Evolutionary conservation across 2,797 vertebrate genomes (phyloP).

Genomic region (Buceros bicornis): DNA sequence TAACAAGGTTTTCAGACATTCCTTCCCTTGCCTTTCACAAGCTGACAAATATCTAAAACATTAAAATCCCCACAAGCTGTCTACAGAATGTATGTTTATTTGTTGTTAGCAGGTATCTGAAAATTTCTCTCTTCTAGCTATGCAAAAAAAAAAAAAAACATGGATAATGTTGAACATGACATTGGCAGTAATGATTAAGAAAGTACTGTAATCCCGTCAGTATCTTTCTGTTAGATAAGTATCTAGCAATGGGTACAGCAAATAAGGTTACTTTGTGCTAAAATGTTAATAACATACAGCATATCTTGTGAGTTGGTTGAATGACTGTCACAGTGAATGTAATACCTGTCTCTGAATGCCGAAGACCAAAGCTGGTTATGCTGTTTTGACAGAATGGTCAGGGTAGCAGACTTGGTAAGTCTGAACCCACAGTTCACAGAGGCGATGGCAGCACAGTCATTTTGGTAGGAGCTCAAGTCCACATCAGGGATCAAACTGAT

Average conservation of each 20-base stretch:
- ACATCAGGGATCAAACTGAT: neutral
- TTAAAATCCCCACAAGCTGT: fast-evolving
- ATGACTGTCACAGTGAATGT: neutral
- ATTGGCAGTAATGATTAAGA: neutral
- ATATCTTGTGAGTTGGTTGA: neutral
- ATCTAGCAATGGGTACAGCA: neutral
- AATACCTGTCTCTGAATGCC: neutral
- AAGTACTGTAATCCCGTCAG: neutral
- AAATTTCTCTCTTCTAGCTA: neutral
- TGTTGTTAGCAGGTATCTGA: neutral
- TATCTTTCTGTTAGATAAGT: neutral
- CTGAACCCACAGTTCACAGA: neutral
- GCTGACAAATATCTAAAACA: neutral
- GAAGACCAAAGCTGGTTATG: neutral
- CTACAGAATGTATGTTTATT: neutral
- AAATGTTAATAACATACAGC: neutral
- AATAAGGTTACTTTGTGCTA: neutral
- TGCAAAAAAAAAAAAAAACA: neutral
- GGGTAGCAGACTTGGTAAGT: neutral
- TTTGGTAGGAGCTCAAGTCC: neutral
- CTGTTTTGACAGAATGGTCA: neutral
- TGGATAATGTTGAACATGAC: neutral
- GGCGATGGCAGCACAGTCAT: no score
- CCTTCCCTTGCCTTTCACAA: neutral
- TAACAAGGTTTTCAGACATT: neutral